phyloP scores from a whole-genome alignment of 2,888 invertebrate species.

The Norana najaformis region DNA sequence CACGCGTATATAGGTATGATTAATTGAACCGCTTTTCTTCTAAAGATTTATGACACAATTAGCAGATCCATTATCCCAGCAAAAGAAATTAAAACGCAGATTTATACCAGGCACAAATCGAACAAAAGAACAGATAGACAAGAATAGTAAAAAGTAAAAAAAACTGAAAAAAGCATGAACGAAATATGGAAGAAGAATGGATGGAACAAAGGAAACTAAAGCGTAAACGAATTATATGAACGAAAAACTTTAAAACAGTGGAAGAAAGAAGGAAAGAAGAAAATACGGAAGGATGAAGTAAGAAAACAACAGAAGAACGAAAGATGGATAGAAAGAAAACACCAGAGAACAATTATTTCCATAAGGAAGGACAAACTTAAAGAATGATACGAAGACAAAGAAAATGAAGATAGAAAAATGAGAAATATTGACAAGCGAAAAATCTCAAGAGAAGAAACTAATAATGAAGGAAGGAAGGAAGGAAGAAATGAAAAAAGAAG shows the following conservation, averaged over 20 bases:
- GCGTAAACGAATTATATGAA: background rate
- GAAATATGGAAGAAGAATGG: background rate
- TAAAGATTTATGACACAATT: background rate
- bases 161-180: too few relatives aligned
- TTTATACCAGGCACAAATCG: background rate
- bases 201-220: conserved; percentile 14
- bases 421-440: too few relatives aligned
- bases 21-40: background rate
- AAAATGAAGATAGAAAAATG: background rate
- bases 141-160: background rate
- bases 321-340: background rate
- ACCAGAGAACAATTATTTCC: conserved; percentile 15
- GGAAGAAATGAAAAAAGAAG: too few relatives aligned
- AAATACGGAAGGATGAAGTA: background rate
- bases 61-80: background rate
- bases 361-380: background rate
- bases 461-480: too few relatives aligned
- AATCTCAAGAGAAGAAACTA: too few relatives aligned
- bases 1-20: background rate
- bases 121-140: background rate
- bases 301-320: background rate
- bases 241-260: background rate
- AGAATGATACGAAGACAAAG: background rate
- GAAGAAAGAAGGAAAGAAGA: background rate
- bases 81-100: conserved; percentile 15